These are phyloP conservation scores for Gavialis gangeticus DNA, from an alignment of 2,113 vertebrate species.

Conservation along the genomic window DNA sequence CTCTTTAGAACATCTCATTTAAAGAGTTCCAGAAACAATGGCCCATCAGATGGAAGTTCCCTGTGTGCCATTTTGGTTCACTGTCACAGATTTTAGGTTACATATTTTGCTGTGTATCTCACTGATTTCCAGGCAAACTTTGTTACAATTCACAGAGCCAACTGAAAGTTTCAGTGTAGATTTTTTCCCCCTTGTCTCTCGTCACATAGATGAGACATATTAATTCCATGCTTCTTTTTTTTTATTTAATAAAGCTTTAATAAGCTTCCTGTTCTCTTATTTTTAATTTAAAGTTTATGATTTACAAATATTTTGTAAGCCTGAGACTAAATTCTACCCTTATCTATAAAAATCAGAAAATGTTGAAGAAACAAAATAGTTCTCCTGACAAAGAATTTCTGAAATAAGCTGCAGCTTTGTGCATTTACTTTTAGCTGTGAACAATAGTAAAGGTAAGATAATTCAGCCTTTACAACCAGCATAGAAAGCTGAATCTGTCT, in stretches of 20 bases:
- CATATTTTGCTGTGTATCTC: neutral
- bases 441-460: constrained; percentile 81
- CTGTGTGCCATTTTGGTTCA: neutral
- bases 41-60: neutral
- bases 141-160: neutral
- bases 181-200: neutral
- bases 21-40: neutral
- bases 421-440: constrained; percentile 57
- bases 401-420: constrained; percentile 77
- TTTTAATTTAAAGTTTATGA: constrained; percentile 47
- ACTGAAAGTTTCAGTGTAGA: neutral
- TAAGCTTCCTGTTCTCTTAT: neutral
- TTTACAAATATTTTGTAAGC: constrained; percentile 29
- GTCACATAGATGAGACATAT: neutral
- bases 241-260: constrained; percentile 8
- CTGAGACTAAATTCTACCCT: neutral
- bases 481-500: constrained; percentile 79
- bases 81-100: neutral
- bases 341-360: constrained; percentile 44
- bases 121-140: constrained; percentile 16
- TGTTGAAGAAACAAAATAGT: constrained; percentile 29
- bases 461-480: constrained; percentile 73
- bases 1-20: constrained; percentile 4
- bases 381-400: constrained; percentile 69
- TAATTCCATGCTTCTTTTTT: constrained; percentile 35